A percentile compares a stretch with the other conserved stretches of the same genome.
phyloP scores from a whole-genome alignment of 2,797 vertebrate species.

The Platyrinchus mystaceus region DNA sequence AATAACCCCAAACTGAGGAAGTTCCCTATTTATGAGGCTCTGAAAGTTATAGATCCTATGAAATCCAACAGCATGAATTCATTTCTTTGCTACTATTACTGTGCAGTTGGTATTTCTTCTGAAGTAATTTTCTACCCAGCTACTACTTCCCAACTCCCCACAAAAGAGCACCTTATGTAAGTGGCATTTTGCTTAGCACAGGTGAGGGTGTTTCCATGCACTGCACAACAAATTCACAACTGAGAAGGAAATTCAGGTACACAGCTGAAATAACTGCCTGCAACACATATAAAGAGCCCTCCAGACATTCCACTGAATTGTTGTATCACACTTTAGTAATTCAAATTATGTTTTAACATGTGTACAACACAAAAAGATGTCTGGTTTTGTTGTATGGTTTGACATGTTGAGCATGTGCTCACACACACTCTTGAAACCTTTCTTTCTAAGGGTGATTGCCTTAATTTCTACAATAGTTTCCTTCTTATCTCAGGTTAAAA shows the following conservation, averaged over 20 bases:
- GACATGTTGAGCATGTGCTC: neutral
- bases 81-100: neutral
- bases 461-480: neutral
- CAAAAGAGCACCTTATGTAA: neutral
- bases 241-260: neutral
- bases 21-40: neutral
- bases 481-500: neutral
- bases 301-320: fast-evolving
- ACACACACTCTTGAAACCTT: fast-evolving
- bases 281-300: fast-evolving
- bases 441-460: neutral
- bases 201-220: neutral
- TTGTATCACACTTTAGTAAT: neutral
- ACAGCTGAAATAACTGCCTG: fast-evolving
- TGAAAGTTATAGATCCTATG: fast-evolving
- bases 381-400: fast-evolving
- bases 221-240: neutral
- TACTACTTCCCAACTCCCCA: neutral
- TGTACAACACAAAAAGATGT: neutral
- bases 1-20: neutral
- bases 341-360: neutral
- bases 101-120: neutral
- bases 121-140: neutral
- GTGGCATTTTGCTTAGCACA: neutral
- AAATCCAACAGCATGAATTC: fast-evolving